phyloP scores from a whole-genome alignment of 2,797 vertebrate species.

The Paratrypauchen microcephalus region DNA sequence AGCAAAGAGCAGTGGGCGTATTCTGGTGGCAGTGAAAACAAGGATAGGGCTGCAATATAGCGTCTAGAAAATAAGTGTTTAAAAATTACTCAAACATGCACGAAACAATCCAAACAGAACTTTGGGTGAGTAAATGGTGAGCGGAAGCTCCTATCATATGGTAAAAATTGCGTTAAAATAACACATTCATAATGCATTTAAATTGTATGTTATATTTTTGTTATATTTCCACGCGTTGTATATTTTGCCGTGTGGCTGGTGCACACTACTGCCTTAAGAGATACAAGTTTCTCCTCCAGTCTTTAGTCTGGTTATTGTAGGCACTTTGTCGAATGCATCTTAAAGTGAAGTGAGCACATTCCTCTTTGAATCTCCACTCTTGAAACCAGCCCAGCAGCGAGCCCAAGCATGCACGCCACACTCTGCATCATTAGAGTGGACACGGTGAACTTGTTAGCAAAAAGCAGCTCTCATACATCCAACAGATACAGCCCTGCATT shows the following conservation, averaged over 20 bases:
- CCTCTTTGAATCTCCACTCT: conserved; percentile 6
- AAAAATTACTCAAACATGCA: too few relatives aligned
- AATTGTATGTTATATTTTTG: not conserved
- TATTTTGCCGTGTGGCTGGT: not conserved
- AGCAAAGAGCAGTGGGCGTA: too few relatives aligned
- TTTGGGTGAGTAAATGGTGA: too few relatives aligned
- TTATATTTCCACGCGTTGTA: not conserved
- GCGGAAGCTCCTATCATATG: too few relatives aligned
- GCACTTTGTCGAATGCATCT: conserved; percentile 1
- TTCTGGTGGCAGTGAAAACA: too few relatives aligned
- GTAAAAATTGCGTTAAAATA: not conserved
- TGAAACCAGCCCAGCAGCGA: not conserved
- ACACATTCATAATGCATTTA: not conserved
- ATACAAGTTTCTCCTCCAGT: not conserved
- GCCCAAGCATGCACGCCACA: not conserved
- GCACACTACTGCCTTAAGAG: not conserved
- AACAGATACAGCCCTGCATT: conserved; percentile 4
- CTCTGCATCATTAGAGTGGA: conserved; percentile 7
- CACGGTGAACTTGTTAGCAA: conserved; percentile 12
- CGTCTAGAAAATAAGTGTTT: too few relatives aligned
- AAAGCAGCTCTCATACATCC: conserved; percentile 2
- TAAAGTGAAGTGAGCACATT: conserved; percentile 3
- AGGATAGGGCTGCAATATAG: too few relatives aligned
- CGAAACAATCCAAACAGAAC: too few relatives aligned
- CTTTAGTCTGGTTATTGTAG: conserved; percentile 2